Evolutionary conservation across 2,113 vertebrate genomes (phyloP).

Genomic region (Sapajus apella): DNA sequence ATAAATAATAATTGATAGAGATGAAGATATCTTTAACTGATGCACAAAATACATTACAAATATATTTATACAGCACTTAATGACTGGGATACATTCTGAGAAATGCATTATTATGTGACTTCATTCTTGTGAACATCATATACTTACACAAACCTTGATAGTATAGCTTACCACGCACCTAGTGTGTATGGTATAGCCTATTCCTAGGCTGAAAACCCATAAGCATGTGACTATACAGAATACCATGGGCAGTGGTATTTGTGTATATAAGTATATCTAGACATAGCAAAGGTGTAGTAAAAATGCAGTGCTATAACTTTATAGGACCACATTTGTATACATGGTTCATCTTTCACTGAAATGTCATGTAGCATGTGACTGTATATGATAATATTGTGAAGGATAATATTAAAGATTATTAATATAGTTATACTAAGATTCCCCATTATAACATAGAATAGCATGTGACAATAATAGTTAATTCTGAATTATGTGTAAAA

Average conservation of each 20-base stretch:
- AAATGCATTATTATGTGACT: background rate
- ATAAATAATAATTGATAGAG: slow-evolving; percentile 61
- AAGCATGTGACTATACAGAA: background rate
- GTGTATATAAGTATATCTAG: background rate
- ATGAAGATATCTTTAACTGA: slow-evolving; percentile 39
- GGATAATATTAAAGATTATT: slow-evolving; percentile 23
- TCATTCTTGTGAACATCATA: background rate
- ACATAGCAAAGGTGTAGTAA: background rate
- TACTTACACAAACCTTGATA: background rate
- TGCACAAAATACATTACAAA: slow-evolving; percentile 22
- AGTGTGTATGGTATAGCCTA: background rate
- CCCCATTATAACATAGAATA: background rate
- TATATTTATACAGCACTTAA: background rate
- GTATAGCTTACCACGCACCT: background rate
- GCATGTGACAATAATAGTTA: background rate
- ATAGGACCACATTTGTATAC: background rate
- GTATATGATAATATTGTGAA: background rate
- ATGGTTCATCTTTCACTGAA: background rate
- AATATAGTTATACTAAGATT: background rate
- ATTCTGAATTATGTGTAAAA: slow-evolving; percentile 1
- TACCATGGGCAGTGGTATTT: background rate
- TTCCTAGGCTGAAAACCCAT: background rate
- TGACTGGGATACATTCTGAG: background rate
- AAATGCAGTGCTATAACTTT: background rate
- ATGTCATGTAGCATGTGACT: background rate